Evolutionary conservation across 2,113 vertebrate genomes (phyloP).

Genomic region (Gracilinanus agilis): DNA sequence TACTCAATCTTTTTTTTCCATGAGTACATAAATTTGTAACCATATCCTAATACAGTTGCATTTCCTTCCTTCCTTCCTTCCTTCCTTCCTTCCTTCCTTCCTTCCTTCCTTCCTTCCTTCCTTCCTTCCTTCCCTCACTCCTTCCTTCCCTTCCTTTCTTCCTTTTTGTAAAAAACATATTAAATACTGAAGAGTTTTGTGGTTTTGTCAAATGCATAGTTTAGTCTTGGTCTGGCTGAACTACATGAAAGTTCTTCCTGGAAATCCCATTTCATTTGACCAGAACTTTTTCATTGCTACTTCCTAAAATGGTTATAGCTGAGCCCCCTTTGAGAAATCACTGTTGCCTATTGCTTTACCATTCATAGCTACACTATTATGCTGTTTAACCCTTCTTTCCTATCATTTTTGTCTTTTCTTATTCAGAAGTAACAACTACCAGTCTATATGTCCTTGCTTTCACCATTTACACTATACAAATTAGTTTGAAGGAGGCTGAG

Average conservation of each 20-base stretch:
- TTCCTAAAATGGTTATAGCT: not conserved
- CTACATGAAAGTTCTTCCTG: constrained; percentile 9
- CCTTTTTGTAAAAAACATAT: not conserved
- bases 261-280: not conserved
- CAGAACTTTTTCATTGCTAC: not conserved
- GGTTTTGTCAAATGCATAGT: not conserved
- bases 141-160: not conserved
- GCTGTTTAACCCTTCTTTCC: not conserved
- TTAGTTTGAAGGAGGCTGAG: not conserved
- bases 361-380: not conserved
- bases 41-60: not conserved
- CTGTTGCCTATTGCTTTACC: not conserved
- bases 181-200: not conserved
- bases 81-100: not conserved
- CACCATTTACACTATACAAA: not conserved
- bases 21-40: too few species aligned
- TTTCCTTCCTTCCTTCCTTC: not conserved
- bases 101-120: not conserved
- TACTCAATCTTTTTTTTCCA: not conserved
- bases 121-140: too few species aligned
- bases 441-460: not conserved
- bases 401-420: not conserved
- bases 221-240: not conserved
- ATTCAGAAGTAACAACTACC: not conserved
- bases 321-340: constrained; percentile 15